Evolutionary conservation across 2,113 vertebrate species (phyloP), one percentile per base, ranked within the genome.

Genomic region (Strix aluco): DNA sequence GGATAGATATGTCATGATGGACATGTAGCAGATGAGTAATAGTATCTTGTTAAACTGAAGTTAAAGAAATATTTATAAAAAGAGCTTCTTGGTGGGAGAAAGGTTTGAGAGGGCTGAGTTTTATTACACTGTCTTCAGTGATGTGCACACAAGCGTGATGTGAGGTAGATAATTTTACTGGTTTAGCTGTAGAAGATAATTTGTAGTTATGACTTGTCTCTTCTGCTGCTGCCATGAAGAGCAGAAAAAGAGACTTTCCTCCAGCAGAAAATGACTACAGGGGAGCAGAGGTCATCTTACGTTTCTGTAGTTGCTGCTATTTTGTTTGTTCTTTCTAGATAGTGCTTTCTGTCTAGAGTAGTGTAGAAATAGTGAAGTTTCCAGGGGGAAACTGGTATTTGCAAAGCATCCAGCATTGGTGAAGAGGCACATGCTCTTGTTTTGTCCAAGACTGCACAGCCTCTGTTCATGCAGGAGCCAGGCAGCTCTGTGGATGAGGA

Each of bases 401-500:
- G 15, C 16, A 36, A 42, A 51, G 42, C 25, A 11, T 36, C 52
- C 52, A 5, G 1, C 47, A 19, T 15, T 0, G 0, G 5, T 30
- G 57, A 10, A n/a, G 65, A 42, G n/a, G 26, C 27, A 7, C 2
- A 1, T n/a, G 44, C 55, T 73, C 26, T 57, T 63, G 78, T 71
- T 87, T 63, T 5, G 1, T 75, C 26, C 62, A 23, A 12, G 54
- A 15, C 55, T 0, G 0, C 29, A 2, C 15, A 42, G 47, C 49
- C 26, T 72, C 46, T 34, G 44, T 15, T 47, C 3, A 13, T 74
- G 77, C 21, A 84, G 81, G 38, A 66, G 51, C 38, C 75, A 23
- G 73, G 38, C 40, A 79, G 59, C 17, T 27, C 17, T 2, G 0
- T 1, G 2, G 23, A 32, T 0, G 2, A 49, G 14, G 46, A 13